Conservation (phyloP, 2,888 invertebrate genomes). For the Mythimna vitellina region DNA sequence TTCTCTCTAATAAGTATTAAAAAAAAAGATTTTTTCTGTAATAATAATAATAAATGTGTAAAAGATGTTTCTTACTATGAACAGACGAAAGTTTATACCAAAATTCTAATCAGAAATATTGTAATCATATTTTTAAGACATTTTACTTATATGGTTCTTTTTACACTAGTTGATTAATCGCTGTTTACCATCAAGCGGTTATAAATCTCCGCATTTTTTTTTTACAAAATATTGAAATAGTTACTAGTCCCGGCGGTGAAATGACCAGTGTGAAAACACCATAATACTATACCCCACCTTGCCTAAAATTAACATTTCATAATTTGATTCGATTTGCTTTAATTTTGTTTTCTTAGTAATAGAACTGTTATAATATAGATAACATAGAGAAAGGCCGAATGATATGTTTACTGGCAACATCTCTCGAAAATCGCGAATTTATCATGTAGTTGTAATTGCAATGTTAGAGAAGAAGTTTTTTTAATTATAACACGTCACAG, state of each 20-base stretch:
- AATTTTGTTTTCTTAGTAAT: constrained; percentile 69
- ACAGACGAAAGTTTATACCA: constrained; percentile 63
- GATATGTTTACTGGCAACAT: constrained; percentile 90
- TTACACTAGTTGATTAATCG: constrained; percentile 35
- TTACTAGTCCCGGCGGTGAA: constrained; percentile 8
- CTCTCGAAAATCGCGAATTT: constrained; percentile 87
- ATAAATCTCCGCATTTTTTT: constrained; percentile 6
- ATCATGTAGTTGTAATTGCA: constrained; percentile 86
- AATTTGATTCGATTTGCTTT: constrained; percentile 59
- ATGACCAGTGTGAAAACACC: constrained; percentile 38
- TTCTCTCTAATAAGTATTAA: constrained; percentile 57
- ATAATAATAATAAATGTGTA: constrained; percentile 27
- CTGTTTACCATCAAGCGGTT: constrained; percentile 12
- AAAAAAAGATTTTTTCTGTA: constrained; percentile 35
- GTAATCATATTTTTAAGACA: constrained; percentile 59
- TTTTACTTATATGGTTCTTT: constrained; percentile 37
- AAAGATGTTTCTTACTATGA: constrained; percentile 38
- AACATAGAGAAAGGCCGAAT: constrained; percentile 88
- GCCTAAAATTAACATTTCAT: constrained; percentile 59
- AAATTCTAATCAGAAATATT: constrained; percentile 60
- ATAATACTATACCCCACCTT: constrained; percentile 64
- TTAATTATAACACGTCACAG: constrained; percentile 61
- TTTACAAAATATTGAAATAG: constrained; percentile 23
- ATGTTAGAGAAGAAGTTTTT: constrained; percentile 71
- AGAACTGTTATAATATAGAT: constrained; percentile 70